Percentiles rank a stretch among this genome's conserved stretches.
These are phyloP conservation scores for Tenthredo distinguenda DNA, from an alignment of 2,888 invertebrate species.

Conservation along the genomic window DNA sequence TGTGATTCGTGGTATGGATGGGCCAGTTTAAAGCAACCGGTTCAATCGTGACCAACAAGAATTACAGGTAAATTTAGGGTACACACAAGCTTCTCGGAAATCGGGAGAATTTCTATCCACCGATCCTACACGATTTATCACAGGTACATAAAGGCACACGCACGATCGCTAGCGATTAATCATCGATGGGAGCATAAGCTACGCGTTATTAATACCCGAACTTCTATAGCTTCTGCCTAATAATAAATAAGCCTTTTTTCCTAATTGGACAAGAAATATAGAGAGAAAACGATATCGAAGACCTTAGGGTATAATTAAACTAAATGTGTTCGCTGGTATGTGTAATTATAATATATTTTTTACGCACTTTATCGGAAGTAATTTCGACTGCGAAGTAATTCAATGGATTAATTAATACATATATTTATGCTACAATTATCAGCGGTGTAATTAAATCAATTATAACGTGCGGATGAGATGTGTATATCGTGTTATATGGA, in stretches of 20 bases:
- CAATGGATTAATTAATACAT: too few species aligned
- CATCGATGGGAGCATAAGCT: not conserved
- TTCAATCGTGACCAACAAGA: conserved; percentile 52
- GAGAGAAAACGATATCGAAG: not conserved
- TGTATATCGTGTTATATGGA: not conserved
- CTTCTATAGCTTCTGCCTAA: not conserved
- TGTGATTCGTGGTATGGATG: conserved; percentile 50
- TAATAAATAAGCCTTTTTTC: not conserved
- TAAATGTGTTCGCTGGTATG: not conserved
- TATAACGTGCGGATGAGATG: too few species aligned
- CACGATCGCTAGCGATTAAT: not conserved
- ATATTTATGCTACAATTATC: too few species aligned
- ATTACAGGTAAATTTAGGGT: conserved; percentile 48
- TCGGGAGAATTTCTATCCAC: not conserved
- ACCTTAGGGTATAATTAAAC: not conserved
- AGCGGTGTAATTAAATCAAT: too few species aligned
- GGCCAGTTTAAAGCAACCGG: conserved; percentile 47
- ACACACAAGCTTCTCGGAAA: not conserved
- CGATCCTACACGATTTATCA: not conserved
- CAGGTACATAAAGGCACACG: not conserved
- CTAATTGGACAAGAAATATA: not conserved
- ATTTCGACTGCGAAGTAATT: too few species aligned
- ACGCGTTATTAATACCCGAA: not conserved
- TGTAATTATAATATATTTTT: not conserved
- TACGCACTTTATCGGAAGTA: not conserved